Evolutionary conservation across 2,797 vertebrate species (phyloP).

Genomic region (Acropternis orthonyx): DNA sequence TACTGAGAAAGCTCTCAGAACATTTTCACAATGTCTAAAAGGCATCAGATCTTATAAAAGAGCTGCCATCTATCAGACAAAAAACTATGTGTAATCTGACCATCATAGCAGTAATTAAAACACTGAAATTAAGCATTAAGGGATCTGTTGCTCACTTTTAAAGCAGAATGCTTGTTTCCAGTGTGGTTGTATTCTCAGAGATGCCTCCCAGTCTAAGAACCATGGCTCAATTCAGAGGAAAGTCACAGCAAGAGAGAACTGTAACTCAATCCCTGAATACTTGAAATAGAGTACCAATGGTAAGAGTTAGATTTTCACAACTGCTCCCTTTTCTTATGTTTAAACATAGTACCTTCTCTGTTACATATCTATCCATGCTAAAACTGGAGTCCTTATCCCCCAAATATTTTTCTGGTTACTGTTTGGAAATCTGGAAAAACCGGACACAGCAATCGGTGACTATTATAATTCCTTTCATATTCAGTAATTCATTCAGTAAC

Average conservation of each 20-base stretch:
- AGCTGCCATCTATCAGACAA: background rate
- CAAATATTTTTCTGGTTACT: background rate
- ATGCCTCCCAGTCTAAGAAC: background rate
- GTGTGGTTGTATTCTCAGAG: background rate
- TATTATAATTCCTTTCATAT: slow-evolving; percentile 5
- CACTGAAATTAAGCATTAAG: background rate
- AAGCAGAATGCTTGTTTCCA: background rate
- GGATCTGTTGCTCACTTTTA: background rate
- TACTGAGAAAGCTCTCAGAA: background rate
- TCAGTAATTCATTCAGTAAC: background rate
- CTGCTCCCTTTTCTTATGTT: background rate
- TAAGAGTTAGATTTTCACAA: background rate
- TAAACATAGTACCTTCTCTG: background rate
- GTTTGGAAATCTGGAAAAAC: slow-evolving; percentile 5
- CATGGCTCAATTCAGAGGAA: background rate
- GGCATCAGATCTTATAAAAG: background rate
- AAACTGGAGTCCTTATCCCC: background rate
- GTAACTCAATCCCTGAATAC: background rate
- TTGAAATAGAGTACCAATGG: background rate
- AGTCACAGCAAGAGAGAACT: background rate
- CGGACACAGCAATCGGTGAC: background rate
- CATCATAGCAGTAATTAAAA: background rate
- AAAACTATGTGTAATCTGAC: background rate
- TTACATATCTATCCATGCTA: background rate
- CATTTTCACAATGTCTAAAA: background rate